A percentile compares a stretch with the other conserved stretches of the same genome.
phyloP scores from a whole-genome alignment of 1,140 invertebrate species.

The Colletes gigas region DNA sequence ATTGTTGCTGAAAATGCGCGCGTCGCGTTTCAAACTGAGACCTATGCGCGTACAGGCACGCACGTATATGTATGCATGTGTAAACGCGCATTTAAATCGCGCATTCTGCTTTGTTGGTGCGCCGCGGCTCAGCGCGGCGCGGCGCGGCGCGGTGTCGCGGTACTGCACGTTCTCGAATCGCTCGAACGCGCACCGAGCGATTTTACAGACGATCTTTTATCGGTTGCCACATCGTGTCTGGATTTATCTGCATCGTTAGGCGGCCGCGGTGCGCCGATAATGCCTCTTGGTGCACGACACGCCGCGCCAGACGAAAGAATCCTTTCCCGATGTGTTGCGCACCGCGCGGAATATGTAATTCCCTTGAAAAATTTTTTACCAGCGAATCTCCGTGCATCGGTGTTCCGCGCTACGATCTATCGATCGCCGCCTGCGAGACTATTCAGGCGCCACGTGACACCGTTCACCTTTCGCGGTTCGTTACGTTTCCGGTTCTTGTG shows the following conservation, averaged over 20 bases:
- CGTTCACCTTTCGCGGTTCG: neutral
- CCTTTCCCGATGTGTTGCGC: too few species aligned
- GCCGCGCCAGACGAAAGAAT: neutral
- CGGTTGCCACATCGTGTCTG: conserved; percentile 53
- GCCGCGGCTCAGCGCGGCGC: neutral
- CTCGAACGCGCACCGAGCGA: conserved; percentile 52
- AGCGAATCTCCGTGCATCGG: conserved; percentile 22
- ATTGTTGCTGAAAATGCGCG: conserved; percentile 15
- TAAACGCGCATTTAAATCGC: conserved; percentile 27
- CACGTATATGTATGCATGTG: neutral
- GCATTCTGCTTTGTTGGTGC: conserved; percentile 36
- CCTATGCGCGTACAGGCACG: neutral
- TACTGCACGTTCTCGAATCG: conserved; percentile 13
- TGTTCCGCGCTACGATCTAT: conserved; percentile 11
- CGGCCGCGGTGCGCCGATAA: conserved; percentile 13
- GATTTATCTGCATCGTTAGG: conserved; percentile 59
- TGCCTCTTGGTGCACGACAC: conserved; percentile 5
- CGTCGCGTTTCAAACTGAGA: conserved; percentile 16
- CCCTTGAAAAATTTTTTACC: conserved; percentile 2
- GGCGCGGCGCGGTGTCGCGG: conserved; percentile 10
- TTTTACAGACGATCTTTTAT: conserved; percentile 65
- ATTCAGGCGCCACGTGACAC: conserved; percentile 40
- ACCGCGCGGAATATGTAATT: neutral
- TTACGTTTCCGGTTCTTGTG: neutral
- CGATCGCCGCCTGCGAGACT: conserved; percentile 18